Percentiles rank a stretch among this genome's conserved stretches.
phyloP scores from a whole-genome alignment of 2,888 invertebrate species.

The Nemotelus nigrinus region DNA sequence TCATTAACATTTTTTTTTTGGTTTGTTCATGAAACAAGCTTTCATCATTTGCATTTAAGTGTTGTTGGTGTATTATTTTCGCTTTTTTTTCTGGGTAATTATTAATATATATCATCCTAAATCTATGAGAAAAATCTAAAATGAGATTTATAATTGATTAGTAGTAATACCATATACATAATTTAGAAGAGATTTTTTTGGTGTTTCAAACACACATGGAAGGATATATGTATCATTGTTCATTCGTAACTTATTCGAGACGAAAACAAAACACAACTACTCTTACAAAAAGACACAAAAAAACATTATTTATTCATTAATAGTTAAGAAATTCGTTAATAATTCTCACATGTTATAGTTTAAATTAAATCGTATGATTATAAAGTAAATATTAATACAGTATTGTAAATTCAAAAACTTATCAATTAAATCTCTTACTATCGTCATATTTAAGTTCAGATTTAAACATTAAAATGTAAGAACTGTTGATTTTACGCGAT shows the following conservation, averaged over 20 bases:
- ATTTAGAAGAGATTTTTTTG: conserved; percentile 23
- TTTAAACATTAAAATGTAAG: no score
- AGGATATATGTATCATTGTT: conserved; percentile 38
- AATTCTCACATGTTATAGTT: conserved; percentile 25
- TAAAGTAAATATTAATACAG: background rate
- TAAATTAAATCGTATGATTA: conserved; percentile 8
- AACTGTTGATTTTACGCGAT: conserved; percentile 20
- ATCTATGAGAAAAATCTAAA: conserved; percentile 30
- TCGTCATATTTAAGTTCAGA: no score
- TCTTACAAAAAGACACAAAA: conserved; percentile 9
- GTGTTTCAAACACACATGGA: conserved; percentile 44
- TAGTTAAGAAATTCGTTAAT: conserved; percentile 42
- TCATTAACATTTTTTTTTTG: background rate
- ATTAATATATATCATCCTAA: conserved; percentile 16
- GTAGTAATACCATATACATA: conserved; percentile 21
- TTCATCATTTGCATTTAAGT: conserved; percentile 24
- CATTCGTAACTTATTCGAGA: background rate
- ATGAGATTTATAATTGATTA: conserved; percentile 16
- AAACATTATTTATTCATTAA: conserved; percentile 21
- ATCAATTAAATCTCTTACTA: no score
- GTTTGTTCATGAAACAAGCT: background rate
- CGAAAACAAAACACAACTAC: conserved; percentile 22
- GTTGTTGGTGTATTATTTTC: background rate
- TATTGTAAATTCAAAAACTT: no score
- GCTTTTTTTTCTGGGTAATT: background rate